phyloP scores from a whole-genome alignment of 2,888 invertebrate species.

The Onthophagus sagittarius region DNA sequence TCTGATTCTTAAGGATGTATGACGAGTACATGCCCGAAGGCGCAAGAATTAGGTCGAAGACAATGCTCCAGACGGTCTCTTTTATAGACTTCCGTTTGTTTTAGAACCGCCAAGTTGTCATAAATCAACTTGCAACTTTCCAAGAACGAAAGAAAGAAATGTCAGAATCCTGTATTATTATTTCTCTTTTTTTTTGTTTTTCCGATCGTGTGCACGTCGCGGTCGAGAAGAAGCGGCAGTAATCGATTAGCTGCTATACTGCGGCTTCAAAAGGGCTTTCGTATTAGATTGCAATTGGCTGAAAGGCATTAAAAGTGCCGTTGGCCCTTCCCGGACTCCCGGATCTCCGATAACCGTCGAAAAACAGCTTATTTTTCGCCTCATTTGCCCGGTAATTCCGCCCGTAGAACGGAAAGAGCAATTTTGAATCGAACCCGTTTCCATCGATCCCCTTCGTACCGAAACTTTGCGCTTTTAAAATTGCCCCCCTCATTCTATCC shows the following conservation, averaged over 20 bases:
- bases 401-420: not conserved
- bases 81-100: not conserved
- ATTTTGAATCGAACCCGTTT: conserved; percentile 10
- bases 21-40: conserved; percentile 4
- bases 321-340: conserved; percentile 28
- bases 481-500: conserved; percentile 14
- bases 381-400: conserved; percentile 48
- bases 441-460: conserved; percentile 9
- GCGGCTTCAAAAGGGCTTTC: conserved; percentile 34
- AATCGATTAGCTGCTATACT: not conserved
- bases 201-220: not conserved
- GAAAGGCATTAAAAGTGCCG: conserved; percentile 48
- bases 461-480: conserved; percentile 30
- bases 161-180: not conserved
- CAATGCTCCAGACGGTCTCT: not conserved
- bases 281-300: conserved; percentile 50
- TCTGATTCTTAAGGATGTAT: conserved; percentile 8
- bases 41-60: conserved; percentile 1
- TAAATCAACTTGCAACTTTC: not conserved
- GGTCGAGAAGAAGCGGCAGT: not conserved
- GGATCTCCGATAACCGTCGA: conserved; percentile 28
- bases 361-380: conserved; percentile 49
- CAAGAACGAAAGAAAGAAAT: not conserved
- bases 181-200: no score
- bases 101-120: not conserved